Evolutionary conservation across 2,113 vertebrate genomes (phyloP).

Genomic region (Leuciscus idus): DNA sequence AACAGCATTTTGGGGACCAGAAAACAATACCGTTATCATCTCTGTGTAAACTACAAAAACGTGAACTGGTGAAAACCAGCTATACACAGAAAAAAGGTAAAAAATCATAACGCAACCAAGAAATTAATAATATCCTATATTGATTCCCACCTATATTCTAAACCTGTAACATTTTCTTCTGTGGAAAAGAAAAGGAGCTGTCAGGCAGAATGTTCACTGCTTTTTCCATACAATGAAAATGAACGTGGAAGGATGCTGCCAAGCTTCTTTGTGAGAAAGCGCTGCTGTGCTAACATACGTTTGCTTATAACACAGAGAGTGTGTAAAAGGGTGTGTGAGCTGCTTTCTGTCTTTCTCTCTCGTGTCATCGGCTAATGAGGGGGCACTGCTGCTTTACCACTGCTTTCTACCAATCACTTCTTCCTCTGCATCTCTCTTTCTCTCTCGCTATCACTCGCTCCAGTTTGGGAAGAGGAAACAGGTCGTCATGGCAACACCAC

Average conservation of each 20-base stretch:
- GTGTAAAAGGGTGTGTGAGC: constrained; percentile 22
- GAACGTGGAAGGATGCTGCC: background rate
- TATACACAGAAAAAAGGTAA: too few species aligned
- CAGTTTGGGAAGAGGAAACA: constrained; percentile 61
- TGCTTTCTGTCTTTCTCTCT: constrained; percentile 9
- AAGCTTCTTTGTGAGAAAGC: constrained; percentile 1
- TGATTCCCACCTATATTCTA: background rate
- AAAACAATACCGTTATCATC: too few species aligned
- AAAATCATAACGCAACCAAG: too few species aligned
- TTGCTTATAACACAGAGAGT: constrained; percentile 17
- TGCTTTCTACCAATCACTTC: constrained; percentile 34
- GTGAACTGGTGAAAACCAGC: too few species aligned
- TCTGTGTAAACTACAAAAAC: too few species aligned
- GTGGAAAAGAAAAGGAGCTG: background rate
- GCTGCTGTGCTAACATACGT: background rate
- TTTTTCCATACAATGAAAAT: background rate
- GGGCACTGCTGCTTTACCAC: constrained; percentile 22
- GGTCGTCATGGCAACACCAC: constrained; percentile 67
- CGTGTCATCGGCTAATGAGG: constrained; percentile 33
- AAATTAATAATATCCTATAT: background rate
- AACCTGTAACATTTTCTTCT: background rate
- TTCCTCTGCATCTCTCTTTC: constrained; percentile 40
- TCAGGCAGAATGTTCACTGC: background rate
- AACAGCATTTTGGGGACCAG: too few species aligned
- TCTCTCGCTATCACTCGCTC: constrained; percentile 54